Percentiles rank a stretch among this genome's conserved stretches.
phyloP scores from a whole-genome alignment of 2,888 invertebrate species.

The Stomorhina lunata region DNA sequence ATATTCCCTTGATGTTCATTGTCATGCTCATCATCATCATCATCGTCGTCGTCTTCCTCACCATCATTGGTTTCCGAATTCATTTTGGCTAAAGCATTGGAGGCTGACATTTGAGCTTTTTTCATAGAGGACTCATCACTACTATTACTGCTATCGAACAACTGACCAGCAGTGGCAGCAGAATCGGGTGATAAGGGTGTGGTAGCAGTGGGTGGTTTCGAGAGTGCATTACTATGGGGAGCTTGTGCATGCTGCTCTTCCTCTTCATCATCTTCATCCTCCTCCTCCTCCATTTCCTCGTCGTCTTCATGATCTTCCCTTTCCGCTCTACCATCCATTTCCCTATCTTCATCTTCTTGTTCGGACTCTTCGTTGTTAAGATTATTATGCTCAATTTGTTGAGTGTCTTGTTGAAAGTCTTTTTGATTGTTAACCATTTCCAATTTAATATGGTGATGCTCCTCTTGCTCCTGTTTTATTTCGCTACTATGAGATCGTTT shows the following conservation, averaged over 20 bases:
- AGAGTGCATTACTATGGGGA: constrained; percentile 71
- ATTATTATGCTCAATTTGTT: not conserved
- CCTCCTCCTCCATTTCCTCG: constrained; percentile 49
- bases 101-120: constrained; percentile 75
- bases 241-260: constrained; percentile 67
- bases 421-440: constrained; percentile 34
- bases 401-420: constrained; percentile 1
- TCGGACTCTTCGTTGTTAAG: constrained; percentile 27
- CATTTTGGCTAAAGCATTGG: constrained; percentile 74
- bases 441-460: constrained; percentile 25
- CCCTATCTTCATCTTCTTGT: constrained; percentile 56
- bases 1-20: too few species aligned
- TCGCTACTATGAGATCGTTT: constrained; percentile 46
- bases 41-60: constrained; percentile 55
- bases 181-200: constrained; percentile 76
- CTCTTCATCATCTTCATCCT: constrained; percentile 58
- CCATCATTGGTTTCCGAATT: constrained; percentile 60
- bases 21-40: constrained; percentile 48
- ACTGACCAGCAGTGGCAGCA: constrained; percentile 75
- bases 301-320: constrained; percentile 51
- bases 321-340: constrained; percentile 61
- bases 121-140: constrained; percentile 76
- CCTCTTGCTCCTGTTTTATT: too few species aligned
- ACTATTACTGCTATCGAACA: constrained; percentile 78
- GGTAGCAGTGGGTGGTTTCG: constrained; percentile 73